These are phyloP conservation scores for Gorsachius goisagi DNA, from an alignment of 2,113 vertebrate species.

Conservation along the genomic window DNA sequence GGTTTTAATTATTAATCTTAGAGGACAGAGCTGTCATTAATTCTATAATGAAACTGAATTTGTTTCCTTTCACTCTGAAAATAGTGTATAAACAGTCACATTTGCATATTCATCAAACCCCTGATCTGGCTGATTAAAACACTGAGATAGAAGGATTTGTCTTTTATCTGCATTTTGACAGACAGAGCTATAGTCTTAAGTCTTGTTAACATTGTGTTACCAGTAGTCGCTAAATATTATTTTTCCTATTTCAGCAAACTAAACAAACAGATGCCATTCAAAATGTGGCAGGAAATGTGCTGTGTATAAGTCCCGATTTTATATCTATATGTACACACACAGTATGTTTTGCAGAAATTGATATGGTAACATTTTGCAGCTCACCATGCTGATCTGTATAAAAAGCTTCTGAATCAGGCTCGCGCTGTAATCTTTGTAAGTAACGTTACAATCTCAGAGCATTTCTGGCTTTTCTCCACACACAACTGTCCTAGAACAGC, in stretches of 20 bases:
- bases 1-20: conserved; percentile 50
- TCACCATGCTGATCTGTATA: conserved; percentile 19
- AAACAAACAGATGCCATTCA: conserved; percentile 60
- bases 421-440: conserved; percentile 34
- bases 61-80: conserved; percentile 49
- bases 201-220: conserved; percentile 44
- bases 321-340: conserved; percentile 52
- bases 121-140: conserved; percentile 51
- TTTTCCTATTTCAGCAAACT: conserved; percentile 40
- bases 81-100: conserved; percentile 33
- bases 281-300: conserved; percentile 57
- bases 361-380: conserved; percentile 53
- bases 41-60: conserved; percentile 40
- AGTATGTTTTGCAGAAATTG: conserved; percentile 55
- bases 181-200: conserved; percentile 32
- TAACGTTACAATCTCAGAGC: conserved; percentile 31
- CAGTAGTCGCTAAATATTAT: conserved; percentile 48
- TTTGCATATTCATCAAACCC: conserved; percentile 53
- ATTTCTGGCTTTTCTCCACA: conserved; percentile 50
- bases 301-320: conserved; percentile 42
- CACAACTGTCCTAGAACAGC: conserved; percentile 64
- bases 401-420: conserved; percentile 50
- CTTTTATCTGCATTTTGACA: conserved; percentile 51
- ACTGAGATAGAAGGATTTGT: conserved; percentile 20
- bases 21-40: conserved; percentile 44